Conservation (phyloP, 1,140 invertebrate genomes). For the Uloborus diversus region DNA sequence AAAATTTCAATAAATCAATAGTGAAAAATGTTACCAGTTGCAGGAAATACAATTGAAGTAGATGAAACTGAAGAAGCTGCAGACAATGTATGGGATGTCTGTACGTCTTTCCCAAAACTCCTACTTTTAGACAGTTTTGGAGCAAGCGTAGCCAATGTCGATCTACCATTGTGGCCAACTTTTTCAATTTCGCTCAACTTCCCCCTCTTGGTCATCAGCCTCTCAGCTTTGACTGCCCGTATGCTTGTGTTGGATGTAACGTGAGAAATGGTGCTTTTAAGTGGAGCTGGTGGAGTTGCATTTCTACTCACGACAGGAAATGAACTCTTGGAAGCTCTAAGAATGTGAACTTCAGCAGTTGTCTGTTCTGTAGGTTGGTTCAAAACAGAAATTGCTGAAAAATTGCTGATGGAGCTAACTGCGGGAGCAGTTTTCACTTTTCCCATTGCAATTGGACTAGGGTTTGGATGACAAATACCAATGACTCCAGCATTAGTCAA, state of each 20-base stretch:
- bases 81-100: constrained; percentile 50
- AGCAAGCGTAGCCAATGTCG: constrained; percentile 44
- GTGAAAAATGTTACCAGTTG: constrained; percentile 20
- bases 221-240: constrained; percentile 27
- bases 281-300: constrained; percentile 30
- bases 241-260: constrained; percentile 46
- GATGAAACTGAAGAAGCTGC: constrained; percentile 49
- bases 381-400: constrained; percentile 39
- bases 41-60: constrained; percentile 52
- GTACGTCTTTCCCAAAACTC: constrained; percentile 38
- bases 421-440: constrained; percentile 39
- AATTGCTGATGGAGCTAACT: constrained; percentile 46
- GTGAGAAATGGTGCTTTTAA: constrained; percentile 48
- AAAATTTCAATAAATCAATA: background rate
- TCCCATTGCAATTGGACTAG: constrained; percentile 12
- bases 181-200: constrained; percentile 40
- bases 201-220: constrained; percentile 25
- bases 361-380: constrained; percentile 44
- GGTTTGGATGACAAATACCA: constrained; percentile 46
- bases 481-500: constrained; percentile 9
- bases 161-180: constrained; percentile 16
- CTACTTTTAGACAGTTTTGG: constrained; percentile 40
- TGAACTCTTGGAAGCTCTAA: constrained; percentile 41
- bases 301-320: constrained; percentile 43
- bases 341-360: constrained; percentile 31